Evolutionary conservation across 2,888 invertebrate species (phyloP).

Genomic region (Trissoscelio sp.): DNA sequence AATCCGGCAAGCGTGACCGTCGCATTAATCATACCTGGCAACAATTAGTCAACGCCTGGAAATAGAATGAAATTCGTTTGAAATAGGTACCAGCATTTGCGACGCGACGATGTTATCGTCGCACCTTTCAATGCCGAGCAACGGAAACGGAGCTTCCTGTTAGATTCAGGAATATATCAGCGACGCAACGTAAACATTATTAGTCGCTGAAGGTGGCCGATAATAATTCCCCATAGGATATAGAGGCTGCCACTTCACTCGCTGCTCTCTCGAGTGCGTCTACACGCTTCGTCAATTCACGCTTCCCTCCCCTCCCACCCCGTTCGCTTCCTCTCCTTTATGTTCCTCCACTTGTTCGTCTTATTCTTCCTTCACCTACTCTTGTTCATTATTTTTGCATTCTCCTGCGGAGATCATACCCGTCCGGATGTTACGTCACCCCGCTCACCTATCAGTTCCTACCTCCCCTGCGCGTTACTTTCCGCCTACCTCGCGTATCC

Average conservation of each 20-base stretch:
- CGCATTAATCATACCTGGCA: slow-evolving; percentile 1
- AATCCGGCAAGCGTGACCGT: neutral
- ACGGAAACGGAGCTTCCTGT: slow-evolving; percentile 54
- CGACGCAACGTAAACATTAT: slow-evolving; percentile 41
- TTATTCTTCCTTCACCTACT: slow-evolving; percentile 52
- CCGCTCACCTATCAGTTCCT: slow-evolving; percentile 66
- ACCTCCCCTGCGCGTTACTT: slow-evolving; percentile 33
- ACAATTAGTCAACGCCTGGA: slow-evolving; percentile 10
- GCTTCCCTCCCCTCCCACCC: slow-evolving; percentile 42
- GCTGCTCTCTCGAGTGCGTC: slow-evolving; percentile 52
- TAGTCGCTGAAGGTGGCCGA: slow-evolving; percentile 53
- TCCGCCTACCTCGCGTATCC: slow-evolving; percentile 56
- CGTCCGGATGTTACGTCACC: slow-evolving; percentile 81
- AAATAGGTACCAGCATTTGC: slow-evolving; percentile 26
- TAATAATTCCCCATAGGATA: slow-evolving; percentile 32
- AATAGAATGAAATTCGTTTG: neutral
- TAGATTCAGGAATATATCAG: slow-evolving; percentile 33
- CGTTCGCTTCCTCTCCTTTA: slow-evolving; percentile 18
- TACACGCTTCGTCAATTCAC: slow-evolving; percentile 76
- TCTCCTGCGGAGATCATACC: slow-evolving; percentile 67
- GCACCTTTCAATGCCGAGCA: slow-evolving; percentile 29
- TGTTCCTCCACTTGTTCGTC: slow-evolving; percentile 47
- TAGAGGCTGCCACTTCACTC: slow-evolving; percentile 18
- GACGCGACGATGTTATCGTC: slow-evolving; percentile 20
- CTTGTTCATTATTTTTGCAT: slow-evolving; percentile 62